These are phyloP conservation scores for Acanthurus lineatus DNA, from an alignment of 2,797 vertebrate genomes.

Conservation along the genomic window DNA sequence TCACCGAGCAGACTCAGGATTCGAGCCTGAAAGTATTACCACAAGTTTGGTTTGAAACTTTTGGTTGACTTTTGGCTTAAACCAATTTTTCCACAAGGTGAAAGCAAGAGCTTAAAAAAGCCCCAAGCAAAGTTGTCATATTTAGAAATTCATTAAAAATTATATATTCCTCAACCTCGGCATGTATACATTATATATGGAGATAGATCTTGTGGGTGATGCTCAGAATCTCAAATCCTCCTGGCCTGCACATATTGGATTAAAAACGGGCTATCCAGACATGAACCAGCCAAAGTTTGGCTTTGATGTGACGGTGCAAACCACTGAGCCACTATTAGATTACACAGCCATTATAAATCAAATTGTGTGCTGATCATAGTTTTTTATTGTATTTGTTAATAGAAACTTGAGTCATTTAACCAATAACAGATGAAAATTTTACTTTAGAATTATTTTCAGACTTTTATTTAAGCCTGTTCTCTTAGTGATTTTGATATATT, in stretches of 20 bases:
- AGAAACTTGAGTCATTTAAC: not conserved
- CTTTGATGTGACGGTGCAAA: conserved; percentile 19
- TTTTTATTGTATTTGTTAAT: not conserved
- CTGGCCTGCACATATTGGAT: conserved; percentile 14
- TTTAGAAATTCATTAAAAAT: conserved; percentile 32
- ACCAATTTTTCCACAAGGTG: conserved; percentile 12
- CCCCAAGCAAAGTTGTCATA: conserved; percentile 20
- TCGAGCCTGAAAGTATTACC: conserved; percentile 33
- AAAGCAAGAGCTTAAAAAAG: conserved; percentile 14
- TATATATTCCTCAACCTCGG: conserved; percentile 5
- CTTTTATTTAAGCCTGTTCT: not conserved
- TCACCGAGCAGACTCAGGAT: conserved; percentile 44
- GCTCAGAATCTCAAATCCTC: conserved; percentile 16
- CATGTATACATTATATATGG: conserved; percentile 23
- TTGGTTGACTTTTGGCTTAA: conserved; percentile 7
- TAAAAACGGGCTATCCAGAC: conserved; percentile 15
- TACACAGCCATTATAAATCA: not conserved
- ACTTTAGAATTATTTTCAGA: not conserved
- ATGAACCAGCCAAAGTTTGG: not conserved
- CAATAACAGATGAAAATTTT: not conserved
- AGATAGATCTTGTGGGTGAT: conserved; percentile 14
- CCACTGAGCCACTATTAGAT: not conserved
- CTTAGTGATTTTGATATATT: not conserved
- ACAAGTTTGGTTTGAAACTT: conserved; percentile 31
- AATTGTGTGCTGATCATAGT: not conserved